Base-by-base conservation (phyloP, 37 sponge, comb jelly and placozoan genomes). In the Aplysina aerophoba region DNA sequence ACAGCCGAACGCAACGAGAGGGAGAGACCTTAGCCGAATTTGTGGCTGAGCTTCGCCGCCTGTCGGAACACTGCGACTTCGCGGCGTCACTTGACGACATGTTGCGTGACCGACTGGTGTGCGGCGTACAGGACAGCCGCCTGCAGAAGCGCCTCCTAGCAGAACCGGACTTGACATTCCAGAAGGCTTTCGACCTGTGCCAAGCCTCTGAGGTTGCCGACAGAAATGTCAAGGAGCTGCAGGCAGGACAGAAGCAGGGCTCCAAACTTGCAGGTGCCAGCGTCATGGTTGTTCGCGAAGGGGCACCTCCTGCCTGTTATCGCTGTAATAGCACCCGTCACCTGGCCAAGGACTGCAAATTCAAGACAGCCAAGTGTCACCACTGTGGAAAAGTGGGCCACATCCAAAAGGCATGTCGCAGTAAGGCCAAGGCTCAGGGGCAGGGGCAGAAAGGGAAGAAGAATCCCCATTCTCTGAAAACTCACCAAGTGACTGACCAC, bases 31-130 rank as follows among this genome's bases (percentile, higher is more conserved):
- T 71, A 4, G 34, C 37, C 21, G 34, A 71, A 19, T 71, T 71
- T 19, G 73, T 71, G 28, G 73, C 12, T 3, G 73, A 71, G 28
- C 73, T 71, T 8, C 34, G 37, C 11, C 5, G 28, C 4, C 16
- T 71, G 37, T 19, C 34, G 28, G 73, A 71, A 15, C 73, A 71
- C 12, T 71, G 73, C 73, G 28, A 19, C 31, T 71, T 71, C 36
- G 37, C 2, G n/a, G 73, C 31, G 6, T 28, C 73, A 25, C 12
- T 71, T 2, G 34, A 71, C 20, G 34, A 71, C 34, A 71, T 71
- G 73, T 33, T 71, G 31, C 5, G 73, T 8, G 73, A 71, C 6
- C 21, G 73, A 4, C 2, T 15, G 4, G 73, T 71, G 12, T 71
- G 73, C 37, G 34, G 73, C 5, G 16, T 71, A 2, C 2, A 12